Percentiles rank a stretch among this genome's conserved stretches.
Evolutionary conservation across 2,888 invertebrate species (phyloP).

Genomic region (Drosophila melanosoma): DNA sequence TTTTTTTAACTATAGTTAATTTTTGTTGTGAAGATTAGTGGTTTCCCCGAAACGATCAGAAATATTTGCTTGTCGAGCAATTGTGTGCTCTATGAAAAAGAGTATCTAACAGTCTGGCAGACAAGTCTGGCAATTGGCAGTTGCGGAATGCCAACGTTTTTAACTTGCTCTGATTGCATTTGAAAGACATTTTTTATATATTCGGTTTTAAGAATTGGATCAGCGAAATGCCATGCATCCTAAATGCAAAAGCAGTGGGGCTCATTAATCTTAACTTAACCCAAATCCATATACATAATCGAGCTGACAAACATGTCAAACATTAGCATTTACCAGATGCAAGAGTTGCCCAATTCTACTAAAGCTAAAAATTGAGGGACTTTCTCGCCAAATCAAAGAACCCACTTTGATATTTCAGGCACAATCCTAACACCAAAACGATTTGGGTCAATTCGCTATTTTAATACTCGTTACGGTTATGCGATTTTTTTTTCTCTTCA

Average conservation of each 20-base stretch:
- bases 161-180: slow-evolving; percentile 7
- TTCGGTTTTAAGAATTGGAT: slow-evolving; percentile 9
- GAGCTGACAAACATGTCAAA: slow-evolving; percentile 32
- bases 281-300: slow-evolving; percentile 42
- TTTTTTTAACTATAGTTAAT: too few relatives aligned
- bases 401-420: slow-evolving; percentile 44
- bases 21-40: too few relatives aligned
- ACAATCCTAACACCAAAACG: slow-evolving; percentile 38
- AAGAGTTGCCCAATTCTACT: neutral
- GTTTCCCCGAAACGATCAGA: too few relatives aligned
- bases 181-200: slow-evolving; percentile 17
- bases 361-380: slow-evolving; percentile 20
- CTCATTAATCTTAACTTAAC: slow-evolving; percentile 50
- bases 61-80: neutral
- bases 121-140: too few relatives aligned
- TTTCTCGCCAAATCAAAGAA: slow-evolving; percentile 37
- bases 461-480: slow-evolving; percentile 66
- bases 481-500: slow-evolving; percentile 33
- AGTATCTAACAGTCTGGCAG: neutral
- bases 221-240: slow-evolving; percentile 22
- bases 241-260: slow-evolving; percentile 1
- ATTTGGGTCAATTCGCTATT: slow-evolving; percentile 75
- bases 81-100: neutral
- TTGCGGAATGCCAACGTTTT: slow-evolving; percentile 5
- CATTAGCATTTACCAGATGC: slow-evolving; percentile 49